Evolutionary conservation across 1,140 invertebrate genomes (phyloP), one percentile per base, ranked within the genome.

Genomic region (Drusus annulatus): DNA sequence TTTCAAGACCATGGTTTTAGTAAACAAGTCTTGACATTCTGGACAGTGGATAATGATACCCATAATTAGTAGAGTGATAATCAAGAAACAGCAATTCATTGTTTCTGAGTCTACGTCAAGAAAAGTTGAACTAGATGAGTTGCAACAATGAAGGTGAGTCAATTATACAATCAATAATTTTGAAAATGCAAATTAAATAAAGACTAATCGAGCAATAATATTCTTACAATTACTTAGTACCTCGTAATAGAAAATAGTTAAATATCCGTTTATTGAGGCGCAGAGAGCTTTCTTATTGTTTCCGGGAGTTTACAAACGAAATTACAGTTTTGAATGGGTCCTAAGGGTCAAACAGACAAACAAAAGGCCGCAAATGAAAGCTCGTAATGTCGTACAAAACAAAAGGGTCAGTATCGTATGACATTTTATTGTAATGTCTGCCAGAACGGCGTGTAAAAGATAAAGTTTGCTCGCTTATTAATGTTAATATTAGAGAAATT

Each of bases 381-480:
- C 63, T 81, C 65, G 52, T 73, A 73, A 81, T 73, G 58, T 69
- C 36, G 74, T 58, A 81, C 63, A 79, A 78, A 77, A 65, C 69
- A 50, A 69, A 75, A 81, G 77, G 80, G 80, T 78, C 77, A 78
- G 76, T 63, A 58, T 76, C 69, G 74, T 76, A 76, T 65, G 69
- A 50, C 71, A 71, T 65, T 78, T 74, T 79, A 79, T 81, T 78
- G 77, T 79, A 79, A 81, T 79, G 56, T 76, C 31, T 50, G 76
- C 51, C 60, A 76, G 28, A 74, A 81, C 36, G 75, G 60, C 45
- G 58, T 69, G 77, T 52, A 65, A 76, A 76, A 77, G 75, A 62
- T 77, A 52, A 77, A 77, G 31, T 77, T 77, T 76, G 74, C 23
- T 21, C 65, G 65, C 56, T 69, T 79, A 69, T 78, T 81, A 69